phyloP scores from a whole-genome alignment of 2,888 invertebrate genomes.

The Ochlodes sylvanus region DNA sequence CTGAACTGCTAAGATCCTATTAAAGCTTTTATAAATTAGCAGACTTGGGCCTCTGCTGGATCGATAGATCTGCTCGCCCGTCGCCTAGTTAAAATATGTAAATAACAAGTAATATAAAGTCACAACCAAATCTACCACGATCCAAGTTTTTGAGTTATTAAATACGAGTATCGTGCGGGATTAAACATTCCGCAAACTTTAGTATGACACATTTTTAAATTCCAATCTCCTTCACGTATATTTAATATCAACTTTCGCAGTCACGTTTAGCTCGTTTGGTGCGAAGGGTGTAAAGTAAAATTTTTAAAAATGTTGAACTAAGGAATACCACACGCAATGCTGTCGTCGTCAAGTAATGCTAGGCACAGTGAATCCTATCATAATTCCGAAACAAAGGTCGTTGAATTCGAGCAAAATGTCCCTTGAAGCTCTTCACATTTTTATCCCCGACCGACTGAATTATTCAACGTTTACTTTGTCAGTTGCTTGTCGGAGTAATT shows the following conservation, averaged over 20 bases:
- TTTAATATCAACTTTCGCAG: not conserved
- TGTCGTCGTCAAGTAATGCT: not conserved
- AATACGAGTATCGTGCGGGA: too few species aligned
- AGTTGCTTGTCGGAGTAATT: not conserved
- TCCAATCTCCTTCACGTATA: not conserved
- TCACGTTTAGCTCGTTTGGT: not conserved
- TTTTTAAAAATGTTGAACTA: not conserved
- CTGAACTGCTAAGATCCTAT: too few species aligned
- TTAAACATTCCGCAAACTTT: too few species aligned
- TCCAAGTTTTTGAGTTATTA: too few species aligned
- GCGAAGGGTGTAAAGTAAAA: not conserved
- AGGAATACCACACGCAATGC: not conserved
- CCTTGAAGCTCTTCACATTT: conserved; percentile 1
- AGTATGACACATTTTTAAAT: not conserved
- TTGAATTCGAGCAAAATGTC: conserved; percentile 14
- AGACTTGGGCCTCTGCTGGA: too few species aligned
- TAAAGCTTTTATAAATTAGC: too few species aligned
- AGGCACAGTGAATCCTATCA: conserved; percentile 5
- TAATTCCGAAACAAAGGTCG: conserved; percentile 13
- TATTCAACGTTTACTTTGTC: conserved; percentile 23
- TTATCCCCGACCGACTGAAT: conserved; percentile 14
- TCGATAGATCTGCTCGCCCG: too few species aligned
- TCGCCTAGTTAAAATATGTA: too few species aligned
- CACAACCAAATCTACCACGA: too few species aligned
- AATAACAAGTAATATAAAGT: too few species aligned